Conservation (phyloP, 2,797 vertebrate genomes). For the Sebastes minor region DNA sequence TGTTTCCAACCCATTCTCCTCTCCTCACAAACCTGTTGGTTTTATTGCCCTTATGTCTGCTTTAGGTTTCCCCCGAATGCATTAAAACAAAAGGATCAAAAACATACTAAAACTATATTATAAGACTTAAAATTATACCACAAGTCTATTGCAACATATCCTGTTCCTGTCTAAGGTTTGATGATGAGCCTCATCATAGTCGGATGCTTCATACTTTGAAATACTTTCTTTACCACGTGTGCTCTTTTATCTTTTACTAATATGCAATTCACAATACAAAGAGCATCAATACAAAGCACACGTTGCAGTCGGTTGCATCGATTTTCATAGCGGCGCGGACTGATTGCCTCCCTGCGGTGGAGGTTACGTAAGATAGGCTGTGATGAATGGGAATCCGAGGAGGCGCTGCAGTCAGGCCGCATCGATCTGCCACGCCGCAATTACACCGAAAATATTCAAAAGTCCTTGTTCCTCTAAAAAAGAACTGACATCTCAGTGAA, state of each 20-base stretch:
- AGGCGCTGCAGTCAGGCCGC: conserved; percentile 23
- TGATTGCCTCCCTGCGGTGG: conserved; percentile 53
- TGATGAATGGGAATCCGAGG: conserved; percentile 38
- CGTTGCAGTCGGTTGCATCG: conserved; percentile 46
- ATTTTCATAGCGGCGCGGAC: conserved; percentile 31
- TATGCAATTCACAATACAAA: conserved; percentile 18
- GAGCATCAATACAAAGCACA: conserved; percentile 23
- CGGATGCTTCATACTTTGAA: not conserved
- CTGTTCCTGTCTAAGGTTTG: not conserved
- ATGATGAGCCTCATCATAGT: not conserved
- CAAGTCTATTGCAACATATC: not conserved
- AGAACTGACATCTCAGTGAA: conserved; percentile 7
- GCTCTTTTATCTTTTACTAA: conserved; percentile 8
- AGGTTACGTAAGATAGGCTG: conserved; percentile 58
- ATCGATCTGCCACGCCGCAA: conserved; percentile 39
- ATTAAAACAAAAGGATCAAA: not conserved
- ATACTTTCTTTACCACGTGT: not conserved
- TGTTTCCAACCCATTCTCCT: too few species aligned
- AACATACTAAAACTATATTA: not conserved
- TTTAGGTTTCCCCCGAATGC: not conserved
- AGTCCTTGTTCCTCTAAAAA: not conserved
- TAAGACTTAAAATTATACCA: not conserved
- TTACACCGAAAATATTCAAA: conserved; percentile 21
- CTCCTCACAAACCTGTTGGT: too few species aligned
- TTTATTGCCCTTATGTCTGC: rapidly evolving